Base-by-base conservation (phyloP, 37 sponge, comb jelly and placozoan species). In the Chondrosia reniformis region DNA sequence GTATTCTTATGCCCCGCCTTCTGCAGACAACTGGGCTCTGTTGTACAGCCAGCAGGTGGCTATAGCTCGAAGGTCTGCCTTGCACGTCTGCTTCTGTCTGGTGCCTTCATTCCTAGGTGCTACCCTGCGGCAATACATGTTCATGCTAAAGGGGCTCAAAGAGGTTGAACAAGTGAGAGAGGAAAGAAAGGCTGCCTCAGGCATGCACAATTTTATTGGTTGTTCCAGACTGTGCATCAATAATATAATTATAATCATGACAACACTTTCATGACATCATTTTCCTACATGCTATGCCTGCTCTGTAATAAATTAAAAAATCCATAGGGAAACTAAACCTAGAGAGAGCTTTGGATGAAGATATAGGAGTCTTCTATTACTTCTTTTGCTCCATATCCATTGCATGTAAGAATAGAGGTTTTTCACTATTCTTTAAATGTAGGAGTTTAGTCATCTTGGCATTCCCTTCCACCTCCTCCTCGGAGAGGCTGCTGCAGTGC, bases 1-100 rank as follows among this genome's bases (percentile, higher is more conserved):
- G 10, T 10, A 15, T 49, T 10, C 15, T 15, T 49, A 15, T 9
- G 25, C 6, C 4, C 1, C 44, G 15, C 33, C 13, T 37, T 38
- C 28, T 55, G 22, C 52, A 77, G 77, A 77, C 32, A 77, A 77
- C 59, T 77, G 77, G 77, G 77, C 54, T 19, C 30, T 77, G 77
- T 25, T 56, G 30, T 77, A 58, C n/a, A 59, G 59, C 37, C 77
- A 77, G 77, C 55, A 77, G 17, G 17, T 77, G 77, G 77, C 77
- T 2, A 5, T 58, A 39, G 45, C 42, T 19, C 28, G 57, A 38
- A 31, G 33, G 17, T 57, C 27, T 6, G 46, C 77, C 22, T 39
- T 77, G 58, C 22, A 34, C 3, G 77, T 77, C 59, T 77, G 77
- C 36, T 77, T 77, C 77, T 77, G 77, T 28, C 62, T 77, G 40